Evolutionary conservation across 2,113 vertebrate genomes (phyloP), one percentile per base, ranked within the genome.

Genomic region (Aptenodytes forsteri): DNA sequence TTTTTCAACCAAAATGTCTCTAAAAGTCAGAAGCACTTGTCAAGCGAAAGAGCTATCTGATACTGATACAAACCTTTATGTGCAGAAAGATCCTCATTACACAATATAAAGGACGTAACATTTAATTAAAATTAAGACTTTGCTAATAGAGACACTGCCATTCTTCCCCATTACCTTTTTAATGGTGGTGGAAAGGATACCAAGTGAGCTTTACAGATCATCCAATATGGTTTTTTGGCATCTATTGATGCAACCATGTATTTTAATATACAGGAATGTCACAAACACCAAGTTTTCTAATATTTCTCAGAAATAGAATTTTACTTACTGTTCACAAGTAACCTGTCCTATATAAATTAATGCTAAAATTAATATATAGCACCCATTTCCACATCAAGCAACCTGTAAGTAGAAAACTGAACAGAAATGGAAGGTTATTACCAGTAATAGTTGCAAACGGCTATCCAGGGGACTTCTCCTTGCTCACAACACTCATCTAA

Each of bases 401-500:
- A 59, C 10, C 34, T 49, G 10, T 67, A 90, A 89, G 62, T 18
- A 85, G 72, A 89, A 78, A 97, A 93, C 3, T 89, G 44, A 96
- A 83, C 8, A 70, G 67, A 89, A 94, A 81, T 12, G 7, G 79
- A 30, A 97, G 61, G 59, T 47, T 79, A 85, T 25, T 75, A 73
- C 25, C 86, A 95, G 64, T 55, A 76, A 96, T 34, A 94, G 61
- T 29, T 83, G 50, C 83, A 83, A 93, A 83, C 1, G 2, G n/a
- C 83, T 58, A 56, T 77, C 73, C 18, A 87, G 77, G 76, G 81
- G 49, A 91, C 42, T 80, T 59, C 59, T 61, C 52, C 18, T 47
- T 80, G 38, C 73, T 91, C 40, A 75, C 50, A 86, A 19, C 61
- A 78, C 66, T 83, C 81, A 96, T 71, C 64, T 95, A 90, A 96